Percentiles rank a stretch among this genome's conserved stretches.
Evolutionary conservation across 2,797 vertebrate species (phyloP).

Genomic region (Cryptoblepharus egeriae): DNA sequence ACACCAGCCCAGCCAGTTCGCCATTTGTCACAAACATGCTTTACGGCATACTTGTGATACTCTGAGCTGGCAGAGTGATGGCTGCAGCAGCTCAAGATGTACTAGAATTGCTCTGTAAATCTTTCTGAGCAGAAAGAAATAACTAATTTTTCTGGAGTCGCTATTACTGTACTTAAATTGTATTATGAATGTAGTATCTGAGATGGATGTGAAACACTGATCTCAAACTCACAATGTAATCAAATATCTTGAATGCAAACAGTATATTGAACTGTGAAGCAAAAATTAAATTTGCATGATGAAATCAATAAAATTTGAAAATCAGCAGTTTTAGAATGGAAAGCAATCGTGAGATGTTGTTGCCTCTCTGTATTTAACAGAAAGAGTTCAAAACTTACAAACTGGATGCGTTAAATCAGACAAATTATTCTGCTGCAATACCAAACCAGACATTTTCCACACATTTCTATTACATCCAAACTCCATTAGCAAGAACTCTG

Average conservation of each 20-base stretch:
- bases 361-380: conserved; percentile 38
- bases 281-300: conserved; percentile 56
- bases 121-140: conserved; percentile 27
- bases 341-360: conserved; percentile 40
- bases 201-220: conserved; percentile 40
- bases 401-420: conserved; percentile 41
- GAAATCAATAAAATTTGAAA: conserved; percentile 51
- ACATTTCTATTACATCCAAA: conserved; percentile 69
- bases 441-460: conserved; percentile 61
- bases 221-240: conserved; percentile 41
- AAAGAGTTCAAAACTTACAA: conserved; percentile 39
- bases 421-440: conserved; percentile 51
- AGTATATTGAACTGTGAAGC: conserved; percentile 39
- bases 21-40: too few relatives aligned
- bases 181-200: conserved; percentile 43
- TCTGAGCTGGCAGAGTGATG: too few relatives aligned
- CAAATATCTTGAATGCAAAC: conserved; percentile 58
- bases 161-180: conserved; percentile 30
- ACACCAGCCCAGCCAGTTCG: too few relatives aligned
- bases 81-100: too few relatives aligned
- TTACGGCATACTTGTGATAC: too few relatives aligned
- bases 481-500: conserved; percentile 62
- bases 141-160: conserved; percentile 45
- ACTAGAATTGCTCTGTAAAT: too few relatives aligned
- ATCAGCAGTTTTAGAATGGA: conserved; percentile 50